Percentiles rank a stretch among this genome's conserved stretches.
Evolutionary conservation across 2,113 vertebrate species (phyloP).

Genomic region (Actenoides lindsayi): DNA sequence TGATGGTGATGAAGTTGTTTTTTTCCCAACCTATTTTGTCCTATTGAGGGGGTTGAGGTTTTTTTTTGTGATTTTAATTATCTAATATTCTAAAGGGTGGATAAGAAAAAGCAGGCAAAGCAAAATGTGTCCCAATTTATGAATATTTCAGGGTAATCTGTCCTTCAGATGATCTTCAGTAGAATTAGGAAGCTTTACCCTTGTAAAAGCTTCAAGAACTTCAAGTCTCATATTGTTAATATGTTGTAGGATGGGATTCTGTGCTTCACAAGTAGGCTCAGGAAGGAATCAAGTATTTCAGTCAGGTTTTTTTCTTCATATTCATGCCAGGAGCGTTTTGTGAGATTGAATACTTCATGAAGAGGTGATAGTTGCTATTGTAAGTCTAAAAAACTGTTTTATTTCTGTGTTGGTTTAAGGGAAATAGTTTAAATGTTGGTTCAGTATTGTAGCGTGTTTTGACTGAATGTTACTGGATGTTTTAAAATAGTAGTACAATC

Average conservation of each 20-base stretch:
- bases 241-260: neutral
- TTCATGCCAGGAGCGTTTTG: neutral
- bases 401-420: neutral
- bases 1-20: neutral
- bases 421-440: neutral
- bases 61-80: neutral
- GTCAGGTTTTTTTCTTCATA: neutral
- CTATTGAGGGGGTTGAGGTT: neutral
- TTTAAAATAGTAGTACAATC: neutral
- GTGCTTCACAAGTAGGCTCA: neutral
- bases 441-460: neutral
- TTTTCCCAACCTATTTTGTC: neutral
- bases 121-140: neutral
- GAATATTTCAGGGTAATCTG: neutral
- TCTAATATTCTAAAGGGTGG: neutral
- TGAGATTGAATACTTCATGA: fast-evolving
- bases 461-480: fast-evolving
- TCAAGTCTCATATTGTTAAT: neutral
- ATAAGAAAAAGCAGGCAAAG: neutral
- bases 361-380: neutral
- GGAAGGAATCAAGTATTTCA: neutral
- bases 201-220: neutral
- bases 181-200: neutral
- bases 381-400: neutral
- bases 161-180: neutral